Conservation (phyloP, 2,888 invertebrate genomes). For the Glaucopsyche alexis region DNA sequence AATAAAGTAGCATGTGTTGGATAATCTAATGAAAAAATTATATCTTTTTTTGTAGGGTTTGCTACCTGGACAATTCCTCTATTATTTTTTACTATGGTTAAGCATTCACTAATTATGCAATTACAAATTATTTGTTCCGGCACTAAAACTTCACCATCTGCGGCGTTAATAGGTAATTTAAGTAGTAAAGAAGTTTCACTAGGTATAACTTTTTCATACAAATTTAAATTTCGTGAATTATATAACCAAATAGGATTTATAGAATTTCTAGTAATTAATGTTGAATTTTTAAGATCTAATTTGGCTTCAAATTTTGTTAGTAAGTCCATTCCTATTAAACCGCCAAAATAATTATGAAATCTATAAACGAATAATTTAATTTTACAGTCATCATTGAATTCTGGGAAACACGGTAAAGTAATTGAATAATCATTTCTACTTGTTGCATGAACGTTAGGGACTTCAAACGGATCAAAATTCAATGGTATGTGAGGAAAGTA, state of each 20-base stretch:
- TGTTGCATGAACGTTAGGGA: no score
- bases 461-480: no score
- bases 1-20: not conserved
- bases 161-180: no score
- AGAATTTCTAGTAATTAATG: not conserved
- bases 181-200: no score
- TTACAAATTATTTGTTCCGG: no score
- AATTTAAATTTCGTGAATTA: constrained; percentile 12
- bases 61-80: not conserved
- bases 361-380: no score
- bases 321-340: not conserved
- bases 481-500: no score
- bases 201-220: no score
- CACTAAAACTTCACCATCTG: no score
- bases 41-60: not conserved
- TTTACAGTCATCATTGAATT: not conserved
- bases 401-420: not conserved
- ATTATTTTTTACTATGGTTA: not conserved
- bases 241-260: not conserved
- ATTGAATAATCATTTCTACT: no score
- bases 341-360: not conserved
- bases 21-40: not conserved
- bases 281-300: no score
- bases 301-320: constrained; percentile 13
- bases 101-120: no score